Base-by-base conservation (phyloP, 2,797 vertebrate species). In the Gephyroberyx darwinii region DNA sequence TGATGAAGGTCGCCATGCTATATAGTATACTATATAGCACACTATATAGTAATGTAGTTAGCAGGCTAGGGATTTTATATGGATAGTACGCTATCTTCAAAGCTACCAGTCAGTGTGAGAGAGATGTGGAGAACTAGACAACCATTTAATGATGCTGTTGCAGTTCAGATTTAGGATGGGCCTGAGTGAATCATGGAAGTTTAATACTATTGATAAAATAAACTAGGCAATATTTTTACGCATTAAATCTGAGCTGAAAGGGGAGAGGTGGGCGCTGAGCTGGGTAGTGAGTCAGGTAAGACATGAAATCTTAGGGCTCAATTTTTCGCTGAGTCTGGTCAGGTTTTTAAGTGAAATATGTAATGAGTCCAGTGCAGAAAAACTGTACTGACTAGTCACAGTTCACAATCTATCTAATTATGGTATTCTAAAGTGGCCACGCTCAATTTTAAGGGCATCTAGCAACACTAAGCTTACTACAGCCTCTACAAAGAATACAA, bases 311-410 rank as follows among this genome's bases (percentile, higher is more conserved):
- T 39, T 56, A 39, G 2, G 37, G 37, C 37, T 37, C 53, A 58
- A 54, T 72, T 57, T 69, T 67, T 54, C 3, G 5, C 48, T 45
- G 71, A 70, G 19, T 70, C n/a, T 26, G 7, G 64, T 8, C 58
- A 20, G 65, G 6, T 31, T 10, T 47, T 74, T 65, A 69, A 71
- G 37, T 68, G 68, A 58, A 57, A 58, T 26, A 26, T 57, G 67
- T 37, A 39, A 17, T 55, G 48, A 67, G 39, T 73, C 61, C 16
- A 55, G 37, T 20, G 19, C 48, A 20, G 20, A 8, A 43, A 52
- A 37, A 20, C 10, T 14, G 0, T 31, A 12, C 8, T n/a, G 22
- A 43, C 17, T 19, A 52, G 10, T 54, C 6, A 59, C 37, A 43
- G n/a, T 37, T 13, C 19, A 5, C 8, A 22, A 1, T 50, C 9